These are phyloP conservation scores for Agonopterix arenella DNA, from an alignment of 2,888 invertebrate species.

Conservation along the genomic window DNA sequence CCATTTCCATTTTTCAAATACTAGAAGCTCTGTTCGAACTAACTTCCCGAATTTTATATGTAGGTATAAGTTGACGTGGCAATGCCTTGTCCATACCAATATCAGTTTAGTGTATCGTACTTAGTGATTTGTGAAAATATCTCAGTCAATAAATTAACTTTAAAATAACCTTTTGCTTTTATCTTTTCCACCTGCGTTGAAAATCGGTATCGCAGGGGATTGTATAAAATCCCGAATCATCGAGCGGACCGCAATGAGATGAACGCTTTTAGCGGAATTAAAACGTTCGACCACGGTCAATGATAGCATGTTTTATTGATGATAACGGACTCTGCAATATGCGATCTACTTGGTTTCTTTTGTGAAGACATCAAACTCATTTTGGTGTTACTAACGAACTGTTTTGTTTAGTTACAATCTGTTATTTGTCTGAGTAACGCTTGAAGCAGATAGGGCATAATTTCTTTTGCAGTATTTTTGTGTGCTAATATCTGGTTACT, in stretches of 20 bases:
- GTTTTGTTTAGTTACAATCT: too few species aligned
- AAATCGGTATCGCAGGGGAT: background rate
- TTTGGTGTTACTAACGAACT: too few species aligned
- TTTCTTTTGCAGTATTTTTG: too few species aligned
- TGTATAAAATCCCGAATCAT: constrained; percentile 47
- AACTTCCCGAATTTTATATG: too few species aligned
- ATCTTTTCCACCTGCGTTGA: background rate
- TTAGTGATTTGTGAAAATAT: background rate
- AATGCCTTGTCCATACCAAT: too few species aligned
- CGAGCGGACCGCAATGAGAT: constrained; percentile 58
- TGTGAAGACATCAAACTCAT: background rate
- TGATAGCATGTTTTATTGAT: constrained; percentile 53
- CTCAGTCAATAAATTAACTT: background rate
- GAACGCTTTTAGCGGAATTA: constrained; percentile 70
- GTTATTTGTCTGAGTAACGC: too few species aligned
- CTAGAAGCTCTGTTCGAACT: too few species aligned
- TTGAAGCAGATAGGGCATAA: too few species aligned
- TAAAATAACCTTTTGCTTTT: background rate
- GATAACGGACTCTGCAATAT: constrained; percentile 19
- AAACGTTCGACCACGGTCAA: constrained; percentile 42
- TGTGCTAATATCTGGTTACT: too few species aligned
- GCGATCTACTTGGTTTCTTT: background rate
- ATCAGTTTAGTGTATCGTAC: background rate
- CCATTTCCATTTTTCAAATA: too few species aligned
- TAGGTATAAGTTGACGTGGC: too few species aligned